Evolutionary conservation across 2,113 vertebrate species (phyloP).

Genomic region (Semnornis frantzii): DNA sequence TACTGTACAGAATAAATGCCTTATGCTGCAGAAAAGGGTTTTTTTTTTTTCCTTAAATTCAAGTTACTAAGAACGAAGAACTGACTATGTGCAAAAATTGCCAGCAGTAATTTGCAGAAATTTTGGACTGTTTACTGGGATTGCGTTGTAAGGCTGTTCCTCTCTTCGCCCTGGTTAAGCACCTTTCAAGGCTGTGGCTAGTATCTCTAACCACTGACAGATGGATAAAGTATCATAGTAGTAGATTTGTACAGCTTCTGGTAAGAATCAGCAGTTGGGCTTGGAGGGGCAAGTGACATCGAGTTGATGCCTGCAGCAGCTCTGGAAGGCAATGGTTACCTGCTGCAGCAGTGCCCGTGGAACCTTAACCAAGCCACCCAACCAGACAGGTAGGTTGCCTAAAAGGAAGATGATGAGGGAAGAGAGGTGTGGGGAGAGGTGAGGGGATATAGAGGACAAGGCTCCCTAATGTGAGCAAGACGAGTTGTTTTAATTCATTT

Average conservation of each 20-base stretch:
- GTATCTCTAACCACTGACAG: neutral
- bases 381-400: neutral
- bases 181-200: neutral
- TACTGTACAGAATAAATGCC: neutral
- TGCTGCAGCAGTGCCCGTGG: rapidly evolving
- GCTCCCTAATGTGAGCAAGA: neutral
- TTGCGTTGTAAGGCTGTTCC: neutral
- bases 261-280: neutral
- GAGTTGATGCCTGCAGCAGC: neutral
- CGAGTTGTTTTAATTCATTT: rapidly evolving
- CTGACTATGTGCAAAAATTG: neutral
- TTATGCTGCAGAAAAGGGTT: neutral
- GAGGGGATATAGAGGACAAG: neutral
- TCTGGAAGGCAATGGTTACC: rapidly evolving
- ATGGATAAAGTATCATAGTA: rapidly evolving
- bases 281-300: rapidly evolving
- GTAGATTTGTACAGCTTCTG: neutral
- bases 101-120: rapidly evolving
- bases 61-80: neutral
- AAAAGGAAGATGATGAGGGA: neutral
- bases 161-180: neutral
- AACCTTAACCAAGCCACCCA: neutral
- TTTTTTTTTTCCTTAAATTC: neutral
- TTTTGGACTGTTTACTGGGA: neutral
- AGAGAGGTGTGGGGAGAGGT: neutral